Percentiles rank a stretch among this genome's conserved stretches.
Conservation (phyloP, 2,888 invertebrate genomes). For the Anthophora plumipes region DNA sequence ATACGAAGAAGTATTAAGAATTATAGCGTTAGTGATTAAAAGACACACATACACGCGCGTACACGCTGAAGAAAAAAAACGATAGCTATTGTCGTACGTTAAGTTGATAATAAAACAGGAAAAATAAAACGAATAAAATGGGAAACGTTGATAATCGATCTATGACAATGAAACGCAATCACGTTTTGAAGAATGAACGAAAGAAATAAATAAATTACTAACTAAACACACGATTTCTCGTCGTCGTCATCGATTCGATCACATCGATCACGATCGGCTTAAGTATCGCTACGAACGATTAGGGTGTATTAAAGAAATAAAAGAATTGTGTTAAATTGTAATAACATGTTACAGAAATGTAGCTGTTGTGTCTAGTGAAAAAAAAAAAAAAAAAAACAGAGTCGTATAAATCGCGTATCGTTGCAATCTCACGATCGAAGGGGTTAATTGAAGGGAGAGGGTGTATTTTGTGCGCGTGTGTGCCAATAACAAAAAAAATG, state of each 20-base stretch:
- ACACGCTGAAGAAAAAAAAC: slow-evolving; percentile 23
- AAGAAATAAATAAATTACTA: background rate
- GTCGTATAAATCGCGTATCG: slow-evolving; percentile 31
- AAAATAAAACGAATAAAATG: background rate
- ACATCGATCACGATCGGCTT: slow-evolving; percentile 10
- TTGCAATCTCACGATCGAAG: slow-evolving; percentile 34
- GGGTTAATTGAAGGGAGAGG: slow-evolving; percentile 32
- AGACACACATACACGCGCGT: no score
- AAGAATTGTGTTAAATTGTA: slow-evolving; percentile 28
- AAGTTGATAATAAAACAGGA: slow-evolving; percentile 25
- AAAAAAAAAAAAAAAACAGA: no score
- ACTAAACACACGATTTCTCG: slow-evolving; percentile 9
- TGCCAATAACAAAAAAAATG: slow-evolving; percentile 39
- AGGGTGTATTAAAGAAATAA: slow-evolving; percentile 2
- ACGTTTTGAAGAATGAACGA: background rate
- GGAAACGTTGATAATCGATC: slow-evolving; percentile 55
- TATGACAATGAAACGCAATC: slow-evolving; percentile 55
- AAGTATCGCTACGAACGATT: background rate
- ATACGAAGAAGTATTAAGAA: no score
- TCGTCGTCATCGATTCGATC: slow-evolving; percentile 32
- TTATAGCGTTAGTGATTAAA: no score
- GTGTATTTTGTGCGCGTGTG: slow-evolving; percentile 39
- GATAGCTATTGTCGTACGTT: slow-evolving; percentile 55
- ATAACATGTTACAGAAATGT: slow-evolving; percentile 6
- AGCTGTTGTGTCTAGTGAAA: slow-evolving; percentile 46